Evolutionary conservation across 1,140 invertebrate species (phyloP).

Genomic region (Lepidostoma basale): DNA sequence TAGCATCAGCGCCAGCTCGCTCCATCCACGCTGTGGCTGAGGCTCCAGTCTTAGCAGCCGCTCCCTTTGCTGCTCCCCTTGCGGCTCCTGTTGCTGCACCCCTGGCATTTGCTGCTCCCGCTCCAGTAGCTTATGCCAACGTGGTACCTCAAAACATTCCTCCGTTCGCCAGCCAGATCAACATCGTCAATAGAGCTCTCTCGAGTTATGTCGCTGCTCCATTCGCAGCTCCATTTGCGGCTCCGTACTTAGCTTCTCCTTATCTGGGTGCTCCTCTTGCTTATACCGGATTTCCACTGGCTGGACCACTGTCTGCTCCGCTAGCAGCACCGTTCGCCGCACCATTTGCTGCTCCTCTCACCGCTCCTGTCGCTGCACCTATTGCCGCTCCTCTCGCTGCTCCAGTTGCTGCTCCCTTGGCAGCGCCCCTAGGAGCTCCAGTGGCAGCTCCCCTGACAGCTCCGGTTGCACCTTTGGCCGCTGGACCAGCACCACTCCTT

Average conservation of each 20-base stretch:
- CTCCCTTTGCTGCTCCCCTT: not conserved
- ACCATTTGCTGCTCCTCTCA: conserved; percentile 32
- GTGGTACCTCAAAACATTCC: conserved; percentile 62
- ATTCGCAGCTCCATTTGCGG: conserved; percentile 6
- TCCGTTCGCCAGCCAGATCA: conserved; percentile 62
- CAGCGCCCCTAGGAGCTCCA: conserved; percentile 39
- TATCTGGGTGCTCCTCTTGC: conserved; percentile 15
- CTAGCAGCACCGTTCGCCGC: conserved; percentile 43
- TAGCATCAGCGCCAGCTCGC: conserved; percentile 49
- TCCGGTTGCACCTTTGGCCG: not conserved
- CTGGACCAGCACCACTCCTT: too few species aligned
- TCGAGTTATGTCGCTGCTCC: conserved; percentile 47
- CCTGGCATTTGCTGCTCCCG: conserved; percentile 27
- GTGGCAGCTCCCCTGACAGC: conserved; percentile 29
- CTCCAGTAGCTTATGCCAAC: conserved; percentile 52
- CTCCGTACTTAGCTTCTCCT: conserved; percentile 30
- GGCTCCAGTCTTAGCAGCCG: conserved; percentile 42
- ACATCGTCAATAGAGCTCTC: conserved; percentile 56
- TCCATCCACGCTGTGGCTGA: conserved; percentile 38
- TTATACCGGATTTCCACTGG: conserved; percentile 4
- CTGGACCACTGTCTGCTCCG: conserved; percentile 41
- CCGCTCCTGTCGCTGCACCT: conserved; percentile 44
- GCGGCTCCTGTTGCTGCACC: not conserved
- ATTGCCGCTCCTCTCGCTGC: conserved; percentile 44
- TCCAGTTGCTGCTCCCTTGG: conserved; percentile 47